These are phyloP conservation scores for Wasmannia auropunctata DNA, from an alignment of 1,140 invertebrate genomes.

Conservation along the genomic window DNA sequence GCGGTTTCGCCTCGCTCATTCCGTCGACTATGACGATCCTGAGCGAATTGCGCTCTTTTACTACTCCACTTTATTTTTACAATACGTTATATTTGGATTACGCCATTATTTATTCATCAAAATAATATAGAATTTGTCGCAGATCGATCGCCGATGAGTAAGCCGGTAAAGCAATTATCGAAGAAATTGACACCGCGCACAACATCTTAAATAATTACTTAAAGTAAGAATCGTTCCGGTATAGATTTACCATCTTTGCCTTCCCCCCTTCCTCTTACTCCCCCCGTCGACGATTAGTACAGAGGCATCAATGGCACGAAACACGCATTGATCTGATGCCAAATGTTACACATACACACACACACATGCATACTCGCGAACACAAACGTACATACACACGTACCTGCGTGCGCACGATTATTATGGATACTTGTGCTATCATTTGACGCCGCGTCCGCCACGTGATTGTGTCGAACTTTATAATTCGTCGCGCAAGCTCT, in stretches of 20 bases:
- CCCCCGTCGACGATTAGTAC: background rate
- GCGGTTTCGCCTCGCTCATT: background rate
- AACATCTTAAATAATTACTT: background rate
- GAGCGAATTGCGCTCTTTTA: background rate
- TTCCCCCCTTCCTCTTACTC: background rate
- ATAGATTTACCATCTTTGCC: background rate
- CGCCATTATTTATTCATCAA: background rate
- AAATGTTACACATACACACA: slow-evolving; percentile 1
- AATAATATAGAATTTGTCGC: background rate
- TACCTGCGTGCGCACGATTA: background rate
- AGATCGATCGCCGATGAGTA: background rate
- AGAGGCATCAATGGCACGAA: slow-evolving; percentile 18
- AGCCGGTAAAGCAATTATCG: background rate
- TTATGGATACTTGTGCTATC: background rate
- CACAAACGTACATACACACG: background rate
- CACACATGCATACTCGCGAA: background rate
- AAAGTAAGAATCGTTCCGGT: background rate
- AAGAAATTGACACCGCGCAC: background rate
- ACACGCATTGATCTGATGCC: slow-evolving; percentile 15
- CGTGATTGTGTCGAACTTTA: slow-evolving; percentile 20
- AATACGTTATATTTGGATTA: background rate
- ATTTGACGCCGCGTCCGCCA: slow-evolving; percentile 4
- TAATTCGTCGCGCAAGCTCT: background rate
- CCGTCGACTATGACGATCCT: background rate
- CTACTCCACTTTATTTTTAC: background rate